Evolutionary conservation across 1,140 invertebrate genomes (phyloP), one percentile per base, ranked within the genome.

Genomic region (Rhagoletis pomonella): DNA sequence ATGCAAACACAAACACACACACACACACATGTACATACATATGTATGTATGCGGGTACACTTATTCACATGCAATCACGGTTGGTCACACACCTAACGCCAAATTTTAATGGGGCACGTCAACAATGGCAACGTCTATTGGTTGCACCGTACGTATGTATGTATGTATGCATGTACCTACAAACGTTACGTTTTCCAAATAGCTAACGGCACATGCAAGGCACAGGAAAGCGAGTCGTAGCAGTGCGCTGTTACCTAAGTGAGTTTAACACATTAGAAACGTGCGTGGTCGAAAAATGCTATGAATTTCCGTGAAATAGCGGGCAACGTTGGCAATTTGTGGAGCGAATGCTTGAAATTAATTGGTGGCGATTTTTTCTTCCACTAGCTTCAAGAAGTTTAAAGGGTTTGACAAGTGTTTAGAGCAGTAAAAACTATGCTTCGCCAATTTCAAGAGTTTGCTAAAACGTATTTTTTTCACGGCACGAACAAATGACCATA

Each of bases 351-450:
- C 47, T 81, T 29, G 73, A 55, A 55, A 81, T 81, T 81, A 81
- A 81, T 81, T 81, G 73, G 73, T 81, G 73, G 73, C 47, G 50
- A 58, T 81, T 81, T 42, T 55, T 81, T 58, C 47, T 55, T 81
- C 47, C 73, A 29, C 29, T 29, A 1, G 60, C 60, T 62, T 12
- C 60, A 62, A n/a, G n/a, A n/a, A n/a, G n/a, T n/a, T n/a, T n/a
- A n/a, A n/a, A n/a, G n/a, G n/a, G n/a, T n/a, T n/a, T n/a, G n/a
- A n/a, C n/a, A n/a, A n/a, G n/a, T n/a, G n/a, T n/a, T n/a, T n/a
- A n/a, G n/a, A n/a, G n/a, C n/a, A n/a, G n/a, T n/a, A n/a, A n/a
- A n/a, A n/a, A n/a, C n/a, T n/a, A n/a, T n/a, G n/a, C n/a, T n/a
- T n/a, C n/a, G n/a, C n/a, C n/a, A n/a, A n/a, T n/a, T n/a, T n/a